Evolutionary conservation across 1,140 invertebrate genomes (phyloP).

Genomic region (Dreissena polymorpha): DNA sequence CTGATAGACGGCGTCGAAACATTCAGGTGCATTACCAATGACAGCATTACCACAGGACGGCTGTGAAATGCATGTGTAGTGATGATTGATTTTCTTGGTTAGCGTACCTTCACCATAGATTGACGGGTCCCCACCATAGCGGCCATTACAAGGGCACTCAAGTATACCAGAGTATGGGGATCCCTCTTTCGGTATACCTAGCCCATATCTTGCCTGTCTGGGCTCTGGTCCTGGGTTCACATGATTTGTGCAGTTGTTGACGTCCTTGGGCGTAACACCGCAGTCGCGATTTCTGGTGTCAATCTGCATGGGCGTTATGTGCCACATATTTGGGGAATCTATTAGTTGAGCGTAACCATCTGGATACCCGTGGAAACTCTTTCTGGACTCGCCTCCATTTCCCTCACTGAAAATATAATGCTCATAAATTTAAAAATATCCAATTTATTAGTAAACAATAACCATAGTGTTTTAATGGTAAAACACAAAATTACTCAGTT

Average conservation of each 20-base stretch:
- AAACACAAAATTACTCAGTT: too few species aligned
- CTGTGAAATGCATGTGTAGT: constrained; percentile 35
- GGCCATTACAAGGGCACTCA: constrained; percentile 56
- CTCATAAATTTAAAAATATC: too few species aligned
- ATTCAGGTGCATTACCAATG: constrained; percentile 4
- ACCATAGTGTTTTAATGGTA: too few species aligned
- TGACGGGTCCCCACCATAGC: constrained; percentile 52
- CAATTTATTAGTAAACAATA: too few species aligned
- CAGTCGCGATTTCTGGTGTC: constrained; percentile 58
- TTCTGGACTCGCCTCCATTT: constrained; percentile 58
- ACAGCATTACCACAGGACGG: constrained; percentile 14
- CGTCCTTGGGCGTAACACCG: constrained; percentile 50
- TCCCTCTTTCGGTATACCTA: constrained; percentile 50
- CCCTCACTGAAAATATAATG: constrained; percentile 39
- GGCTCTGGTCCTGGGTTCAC: constrained; percentile 48
- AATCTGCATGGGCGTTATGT: constrained; percentile 61
- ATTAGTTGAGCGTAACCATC: constrained; percentile 56
- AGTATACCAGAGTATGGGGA: constrained; percentile 53
- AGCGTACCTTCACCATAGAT: constrained; percentile 49
- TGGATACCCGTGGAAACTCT: constrained; percentile 58
- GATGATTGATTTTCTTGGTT: constrained; percentile 47
- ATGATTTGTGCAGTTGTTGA: constrained; percentile 51
- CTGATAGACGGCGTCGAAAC: constrained; percentile 35
- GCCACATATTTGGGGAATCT: constrained; percentile 56
- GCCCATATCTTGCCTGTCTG: constrained; percentile 52